These are phyloP conservation scores for Drosophila nigromelanica DNA, from an alignment of 1,140 invertebrate genomes.

Conservation along the genomic window DNA sequence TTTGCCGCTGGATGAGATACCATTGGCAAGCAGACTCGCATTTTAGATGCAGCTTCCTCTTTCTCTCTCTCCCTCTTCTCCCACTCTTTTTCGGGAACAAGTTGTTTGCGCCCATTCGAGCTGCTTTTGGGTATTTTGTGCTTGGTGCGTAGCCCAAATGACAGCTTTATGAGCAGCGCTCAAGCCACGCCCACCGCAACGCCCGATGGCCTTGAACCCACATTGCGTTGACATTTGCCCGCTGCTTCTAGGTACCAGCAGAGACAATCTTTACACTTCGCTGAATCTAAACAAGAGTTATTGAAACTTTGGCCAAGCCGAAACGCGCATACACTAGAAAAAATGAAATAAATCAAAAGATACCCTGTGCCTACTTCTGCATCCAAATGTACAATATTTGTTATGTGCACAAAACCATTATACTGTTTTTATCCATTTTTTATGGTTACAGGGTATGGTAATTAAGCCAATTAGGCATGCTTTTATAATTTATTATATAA, in stretches of 20 bases:
- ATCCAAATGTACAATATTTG: no score
- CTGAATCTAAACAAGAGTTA: not conserved
- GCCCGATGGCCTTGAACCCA: constrained; percentile 21
- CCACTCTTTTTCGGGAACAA: not conserved
- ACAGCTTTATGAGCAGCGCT: constrained; percentile 3
- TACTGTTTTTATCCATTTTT: no score
- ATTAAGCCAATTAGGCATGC: no score
- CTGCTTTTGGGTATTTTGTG: not conserved
- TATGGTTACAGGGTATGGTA: no score
- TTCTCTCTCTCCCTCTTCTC: not conserved
- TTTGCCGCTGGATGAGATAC: not conserved
- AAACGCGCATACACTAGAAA: not conserved
- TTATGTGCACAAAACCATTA: no score
- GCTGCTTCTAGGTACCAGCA: not conserved
- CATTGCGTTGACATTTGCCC: constrained; percentile 28
- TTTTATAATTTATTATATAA: no score
- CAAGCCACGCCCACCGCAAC: not conserved
- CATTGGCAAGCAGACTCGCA: not conserved
- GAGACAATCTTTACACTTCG: constrained; percentile 15
- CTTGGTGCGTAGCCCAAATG: not conserved
- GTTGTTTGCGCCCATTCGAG: no score
- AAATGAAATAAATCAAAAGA: no score
- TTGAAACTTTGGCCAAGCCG: not conserved
- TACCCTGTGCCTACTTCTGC: no score
- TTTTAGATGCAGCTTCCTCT: constrained; percentile 2